A percentile compares a stretch with the other conserved stretches of the same genome.
Evolutionary conservation across 2,113 vertebrate species (phyloP).

Genomic region (Bettongia penicillata): DNA sequence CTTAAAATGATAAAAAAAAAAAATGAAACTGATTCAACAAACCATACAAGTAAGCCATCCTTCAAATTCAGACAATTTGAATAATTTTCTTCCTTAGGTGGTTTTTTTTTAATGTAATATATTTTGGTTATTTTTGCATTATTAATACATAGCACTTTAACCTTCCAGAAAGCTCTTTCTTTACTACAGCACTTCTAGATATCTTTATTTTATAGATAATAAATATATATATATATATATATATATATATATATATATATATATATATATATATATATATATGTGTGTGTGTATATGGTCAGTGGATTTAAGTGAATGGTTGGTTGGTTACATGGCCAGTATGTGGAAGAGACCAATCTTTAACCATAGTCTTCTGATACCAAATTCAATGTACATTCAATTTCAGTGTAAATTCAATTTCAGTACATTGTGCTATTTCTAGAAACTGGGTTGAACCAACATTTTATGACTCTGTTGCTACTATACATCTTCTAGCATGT

Average conservation of each 20-base stretch:
- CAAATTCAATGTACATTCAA: too few species aligned
- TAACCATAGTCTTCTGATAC: too few species aligned
- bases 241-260: too few species aligned
- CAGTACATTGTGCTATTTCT: background rate
- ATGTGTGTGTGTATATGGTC: too few species aligned
- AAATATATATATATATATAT: too few species aligned
- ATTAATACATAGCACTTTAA: background rate
- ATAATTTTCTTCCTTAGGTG: background rate
- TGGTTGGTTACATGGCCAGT: background rate
- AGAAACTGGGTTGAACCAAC: background rate
- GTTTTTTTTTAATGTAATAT: background rate
- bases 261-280: too few species aligned
- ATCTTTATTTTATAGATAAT: background rate
- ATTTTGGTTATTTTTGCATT: background rate
- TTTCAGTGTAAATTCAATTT: too few species aligned
- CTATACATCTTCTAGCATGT: conserved; percentile 8
- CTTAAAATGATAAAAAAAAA: background rate
- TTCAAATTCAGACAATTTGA: background rate
- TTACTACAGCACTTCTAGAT: background rate
- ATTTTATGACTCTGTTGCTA: conserved; percentile 24
- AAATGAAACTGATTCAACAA: background rate
- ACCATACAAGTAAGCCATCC: background rate
- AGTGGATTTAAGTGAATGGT: background rate
- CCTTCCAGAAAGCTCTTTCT: background rate
- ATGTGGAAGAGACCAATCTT: too few species aligned